Conservation (phyloP, 1,140 invertebrate genomes). For the Ips nitidus region DNA sequence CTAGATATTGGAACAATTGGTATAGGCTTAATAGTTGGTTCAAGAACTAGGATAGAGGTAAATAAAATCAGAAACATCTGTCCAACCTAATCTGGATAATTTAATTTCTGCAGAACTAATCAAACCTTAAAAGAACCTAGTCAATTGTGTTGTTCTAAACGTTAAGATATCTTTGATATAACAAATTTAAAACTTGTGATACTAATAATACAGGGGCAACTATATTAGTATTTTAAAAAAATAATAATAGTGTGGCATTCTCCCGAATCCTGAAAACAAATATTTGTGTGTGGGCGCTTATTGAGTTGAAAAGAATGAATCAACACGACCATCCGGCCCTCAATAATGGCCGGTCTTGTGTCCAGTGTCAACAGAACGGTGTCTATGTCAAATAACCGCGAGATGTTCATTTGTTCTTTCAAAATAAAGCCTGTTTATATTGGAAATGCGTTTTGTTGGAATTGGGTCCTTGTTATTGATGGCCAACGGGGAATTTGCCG, state of each 20-base stretch:
- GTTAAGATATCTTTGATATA: too few relatives aligned
- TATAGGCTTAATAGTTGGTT: too few relatives aligned
- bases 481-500: background rate
- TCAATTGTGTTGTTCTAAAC: too few relatives aligned
- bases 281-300: constrained; percentile 35
- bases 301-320: constrained; percentile 50
- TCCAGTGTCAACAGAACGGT: constrained; percentile 45
- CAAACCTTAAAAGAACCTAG: too few relatives aligned
- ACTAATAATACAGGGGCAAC: too few relatives aligned
- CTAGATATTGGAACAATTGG: too few relatives aligned
- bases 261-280: constrained; percentile 9
- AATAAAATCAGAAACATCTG: too few relatives aligned
- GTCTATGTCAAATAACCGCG: constrained; percentile 42
- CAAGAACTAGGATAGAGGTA: too few relatives aligned
- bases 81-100: too few relatives aligned
- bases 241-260: constrained; percentile 12
- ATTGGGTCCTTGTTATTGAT: background rate
- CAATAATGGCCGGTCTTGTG: constrained; percentile 45
- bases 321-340: constrained; percentile 41
- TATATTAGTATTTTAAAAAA: constrained; percentile 1
- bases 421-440: constrained; percentile 24
- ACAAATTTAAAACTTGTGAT: too few relatives aligned
- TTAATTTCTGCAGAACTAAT: too few relatives aligned
- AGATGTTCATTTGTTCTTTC: constrained; percentile 45
- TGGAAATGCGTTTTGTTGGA: constrained; percentile 12